Conservation (phyloP, 2,888 invertebrate genomes). For the Ptychoptera albimana region DNA sequence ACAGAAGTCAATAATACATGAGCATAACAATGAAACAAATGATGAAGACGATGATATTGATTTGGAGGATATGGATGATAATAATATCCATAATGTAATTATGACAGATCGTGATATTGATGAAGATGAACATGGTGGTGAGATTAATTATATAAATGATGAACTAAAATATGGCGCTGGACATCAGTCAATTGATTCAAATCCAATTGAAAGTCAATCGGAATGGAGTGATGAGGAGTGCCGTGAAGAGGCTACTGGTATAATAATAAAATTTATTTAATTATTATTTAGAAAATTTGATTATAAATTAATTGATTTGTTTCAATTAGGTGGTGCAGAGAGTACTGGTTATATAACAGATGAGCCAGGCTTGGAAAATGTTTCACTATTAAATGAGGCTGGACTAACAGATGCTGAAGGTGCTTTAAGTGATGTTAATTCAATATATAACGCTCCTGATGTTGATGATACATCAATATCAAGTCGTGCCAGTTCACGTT, state of each 20-base stretch:
- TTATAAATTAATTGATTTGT: not conserved
- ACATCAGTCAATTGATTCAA: slow-evolving; percentile 29
- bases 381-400: slow-evolving; percentile 71
- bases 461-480: slow-evolving; percentile 62
- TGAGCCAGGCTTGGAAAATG: slow-evolving; percentile 71
- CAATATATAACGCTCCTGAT: slow-evolving; percentile 53
- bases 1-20: too few relatives aligned
- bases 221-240: slow-evolving; percentile 61
- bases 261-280: slow-evolving; percentile 2
- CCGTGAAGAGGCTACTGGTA: slow-evolving; percentile 45
- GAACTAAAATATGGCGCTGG: slow-evolving; percentile 30
- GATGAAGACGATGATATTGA: slow-evolving; percentile 27
- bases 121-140: slow-evolving; percentile 15
- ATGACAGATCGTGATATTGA: slow-evolving; percentile 19
- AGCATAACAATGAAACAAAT: slow-evolving; percentile 9
- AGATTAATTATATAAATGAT: slow-evolving; percentile 23
- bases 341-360: slow-evolving; percentile 78
- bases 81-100: slow-evolving; percentile 6
- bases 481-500: slow-evolving; percentile 66
- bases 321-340: slow-evolving; percentile 36
- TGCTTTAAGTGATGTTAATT: slow-evolving; percentile 74
- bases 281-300: not conserved
- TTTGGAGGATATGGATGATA: slow-evolving; percentile 23
- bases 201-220: slow-evolving; percentile 54
- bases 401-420: slow-evolving; percentile 79